These are phyloP conservation scores for Aplocera efformata DNA, from an alignment of 2,888 invertebrate genomes.

Conservation along the genomic window DNA sequence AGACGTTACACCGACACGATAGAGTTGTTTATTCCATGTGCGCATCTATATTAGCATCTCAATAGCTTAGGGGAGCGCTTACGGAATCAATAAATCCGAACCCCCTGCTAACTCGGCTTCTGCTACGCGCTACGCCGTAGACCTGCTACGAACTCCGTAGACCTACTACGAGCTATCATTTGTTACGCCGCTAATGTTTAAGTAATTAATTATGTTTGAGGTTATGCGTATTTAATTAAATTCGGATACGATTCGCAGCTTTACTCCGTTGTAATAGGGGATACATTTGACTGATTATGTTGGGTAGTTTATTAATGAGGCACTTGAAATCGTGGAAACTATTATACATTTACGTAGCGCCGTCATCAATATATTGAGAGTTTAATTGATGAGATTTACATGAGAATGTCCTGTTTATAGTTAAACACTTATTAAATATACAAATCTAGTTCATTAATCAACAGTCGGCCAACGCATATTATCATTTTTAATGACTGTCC, in stretches of 20 bases:
- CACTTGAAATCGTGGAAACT: constrained; percentile 10
- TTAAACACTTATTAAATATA: too few relatives aligned
- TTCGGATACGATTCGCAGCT: constrained; percentile 3
- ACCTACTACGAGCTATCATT: constrained; percentile 27
- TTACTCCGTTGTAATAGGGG: constrained; percentile 9
- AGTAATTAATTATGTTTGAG: constrained; percentile 16
- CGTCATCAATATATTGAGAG: constrained; percentile 8
- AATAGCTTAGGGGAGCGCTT: constrained; percentile 38
- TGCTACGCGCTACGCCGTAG: constrained; percentile 35
- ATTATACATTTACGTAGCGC: constrained; percentile 6
- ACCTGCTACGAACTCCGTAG: constrained; percentile 27
- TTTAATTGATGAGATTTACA: constrained; percentile 7
- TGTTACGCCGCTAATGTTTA: constrained; percentile 11
- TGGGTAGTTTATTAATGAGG: constrained; percentile 6
- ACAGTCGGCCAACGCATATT: too few relatives aligned
- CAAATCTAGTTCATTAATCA: too few relatives aligned
- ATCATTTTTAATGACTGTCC: too few relatives aligned
- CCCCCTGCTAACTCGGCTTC: constrained; percentile 33
- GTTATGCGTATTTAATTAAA: constrained; percentile 12
- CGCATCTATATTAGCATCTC: constrained; percentile 41
- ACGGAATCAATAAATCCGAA: constrained; percentile 48
- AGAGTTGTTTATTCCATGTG: constrained; percentile 33
- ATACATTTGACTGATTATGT: constrained; percentile 5
- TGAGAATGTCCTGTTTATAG: too few relatives aligned
- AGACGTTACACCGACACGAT: constrained; percentile 25